A percentile compares a stretch with the other conserved stretches of the same genome.
These are phyloP conservation scores for Dipodomys ordii DNA, from an alignment of 2,113 vertebrate genomes.

Conservation along the genomic window DNA sequence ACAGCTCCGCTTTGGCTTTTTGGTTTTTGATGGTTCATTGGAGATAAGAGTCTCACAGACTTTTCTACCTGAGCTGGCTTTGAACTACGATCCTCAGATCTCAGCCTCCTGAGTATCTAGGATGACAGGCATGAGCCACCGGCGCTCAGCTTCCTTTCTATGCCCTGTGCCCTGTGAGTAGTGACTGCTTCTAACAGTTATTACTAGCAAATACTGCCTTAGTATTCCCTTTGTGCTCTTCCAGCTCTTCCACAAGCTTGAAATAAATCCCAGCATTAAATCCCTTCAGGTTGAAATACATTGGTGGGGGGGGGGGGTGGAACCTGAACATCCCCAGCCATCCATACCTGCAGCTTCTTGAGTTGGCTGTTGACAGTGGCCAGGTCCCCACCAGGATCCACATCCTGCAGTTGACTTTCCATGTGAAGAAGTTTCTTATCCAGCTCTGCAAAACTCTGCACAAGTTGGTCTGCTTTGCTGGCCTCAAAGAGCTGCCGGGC, in stretches of 20 bases:
- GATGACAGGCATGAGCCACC: no score
- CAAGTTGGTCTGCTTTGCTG: slow-evolving; percentile 92
- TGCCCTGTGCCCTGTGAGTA: accelerated
- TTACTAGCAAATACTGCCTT: neutral
- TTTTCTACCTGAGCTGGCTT: no score
- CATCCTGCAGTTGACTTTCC: slow-evolving; percentile 90
- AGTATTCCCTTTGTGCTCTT: neutral
- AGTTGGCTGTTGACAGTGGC: slow-evolving; percentile 94
- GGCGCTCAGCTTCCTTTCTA: no score
- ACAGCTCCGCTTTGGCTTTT: no score
- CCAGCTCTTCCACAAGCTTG: neutral
- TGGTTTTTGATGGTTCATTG: no score
- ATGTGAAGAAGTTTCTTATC: slow-evolving; percentile 92
- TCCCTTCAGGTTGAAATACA: neutral
- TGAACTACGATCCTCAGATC: no score
- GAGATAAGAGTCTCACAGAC: no score
- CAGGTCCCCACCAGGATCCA: slow-evolving; percentile 91
- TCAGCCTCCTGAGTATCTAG: no score
- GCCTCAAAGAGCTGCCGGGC: slow-evolving; percentile 94
- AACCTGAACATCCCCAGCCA: accelerated
- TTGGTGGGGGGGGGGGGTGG: neutral
- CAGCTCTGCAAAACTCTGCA: slow-evolving; percentile 92
- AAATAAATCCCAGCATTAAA: slow-evolving; percentile 16
- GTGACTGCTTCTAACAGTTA: neutral
- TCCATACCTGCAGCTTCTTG: slow-evolving; percentile 92